Evolutionary conservation across 1,140 invertebrate species (phyloP), one percentile per base, ranked within the genome.

Genomic region (Ostrea edulis): DNA sequence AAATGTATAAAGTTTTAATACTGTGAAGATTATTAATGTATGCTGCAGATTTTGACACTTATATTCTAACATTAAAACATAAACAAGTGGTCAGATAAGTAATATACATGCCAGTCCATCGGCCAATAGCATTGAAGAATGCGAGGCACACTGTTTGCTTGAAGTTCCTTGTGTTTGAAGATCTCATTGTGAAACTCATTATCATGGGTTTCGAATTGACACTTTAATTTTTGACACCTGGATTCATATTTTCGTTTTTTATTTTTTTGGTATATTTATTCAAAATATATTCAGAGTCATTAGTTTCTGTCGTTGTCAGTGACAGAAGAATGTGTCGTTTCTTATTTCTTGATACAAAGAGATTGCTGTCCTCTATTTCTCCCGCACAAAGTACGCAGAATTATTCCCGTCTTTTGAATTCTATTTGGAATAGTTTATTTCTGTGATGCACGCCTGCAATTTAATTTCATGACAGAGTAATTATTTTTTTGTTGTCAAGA

Each of bases 231-330:
- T 25, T 77, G 68, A 77, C 68, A 77, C 68, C 68, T 77, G 68
- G 68, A 77, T 77, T 77, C 68, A 29, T 29, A 77, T 77, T 77
- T 62, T 62, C n/a, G 17, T 62, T 44, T 20, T 77, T 77, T 77
- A 35, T 77, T 62, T 62, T 77, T 77, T 77, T 29, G 68, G 22
- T 25, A 25, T 77, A 77, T 77, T 77, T 77, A 77, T 77, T 77
- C 25, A 77, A 77, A 77, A 77, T 35, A 77, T 77, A 77, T 77
- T 77, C 68, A 77, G 25, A 77, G 68, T 77, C 68, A 77, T 77
- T 77, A 77, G 68, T 77, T 77, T 77, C 68, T 77, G 68, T 77
- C 68, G 29, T 12, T 29, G 25, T 9, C 68, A 77, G 68, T 35
- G 68, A 77, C 68, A 14, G 68, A 77, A 25, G 68, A 77, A 77